Percentiles rank a stretch among this genome's conserved stretches.
These are phyloP conservation scores for Epinephelus fuscoguttatus DNA, from an alignment of 2,113 vertebrate genomes.

Conservation along the genomic window DNA sequence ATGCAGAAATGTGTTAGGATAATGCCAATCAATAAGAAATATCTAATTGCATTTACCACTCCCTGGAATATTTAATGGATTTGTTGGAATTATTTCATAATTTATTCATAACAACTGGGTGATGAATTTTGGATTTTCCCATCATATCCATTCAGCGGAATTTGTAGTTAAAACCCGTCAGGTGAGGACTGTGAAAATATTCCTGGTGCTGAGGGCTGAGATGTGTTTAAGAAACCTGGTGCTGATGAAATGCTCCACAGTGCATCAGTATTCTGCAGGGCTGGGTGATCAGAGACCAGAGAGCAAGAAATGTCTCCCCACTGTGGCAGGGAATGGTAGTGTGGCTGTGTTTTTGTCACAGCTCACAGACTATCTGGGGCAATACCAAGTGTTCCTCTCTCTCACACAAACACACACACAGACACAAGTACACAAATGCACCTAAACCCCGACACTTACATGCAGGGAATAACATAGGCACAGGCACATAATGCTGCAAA, in stretches of 20 bases:
- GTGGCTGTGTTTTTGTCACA: conserved; percentile 46
- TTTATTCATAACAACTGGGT: background rate
- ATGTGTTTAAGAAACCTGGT: background rate
- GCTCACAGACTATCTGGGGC: conserved; percentile 46
- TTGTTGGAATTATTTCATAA: background rate
- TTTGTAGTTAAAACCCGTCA: background rate
- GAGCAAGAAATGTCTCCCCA: conserved; percentile 59
- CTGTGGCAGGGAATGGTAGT: conserved; percentile 34
- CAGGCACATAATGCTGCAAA: no score
- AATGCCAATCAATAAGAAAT: background rate
- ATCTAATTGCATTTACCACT: background rate
- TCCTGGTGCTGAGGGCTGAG: background rate
- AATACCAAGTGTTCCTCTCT: background rate
- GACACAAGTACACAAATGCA: background rate
- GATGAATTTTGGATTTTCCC: background rate
- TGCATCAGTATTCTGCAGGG: conserved; percentile 5
- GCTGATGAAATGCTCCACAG: background rate
- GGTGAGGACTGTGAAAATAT: background rate
- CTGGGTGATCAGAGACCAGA: conserved; percentile 2
- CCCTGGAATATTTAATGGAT: background rate
- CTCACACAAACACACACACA: background rate
- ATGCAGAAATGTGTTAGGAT: background rate
- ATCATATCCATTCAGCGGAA: background rate
- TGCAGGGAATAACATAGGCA: background rate
- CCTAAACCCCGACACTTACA: conserved; percentile 21